Conservation (phyloP, 2,888 invertebrate species). For the Lochmaea capreae region DNA sequence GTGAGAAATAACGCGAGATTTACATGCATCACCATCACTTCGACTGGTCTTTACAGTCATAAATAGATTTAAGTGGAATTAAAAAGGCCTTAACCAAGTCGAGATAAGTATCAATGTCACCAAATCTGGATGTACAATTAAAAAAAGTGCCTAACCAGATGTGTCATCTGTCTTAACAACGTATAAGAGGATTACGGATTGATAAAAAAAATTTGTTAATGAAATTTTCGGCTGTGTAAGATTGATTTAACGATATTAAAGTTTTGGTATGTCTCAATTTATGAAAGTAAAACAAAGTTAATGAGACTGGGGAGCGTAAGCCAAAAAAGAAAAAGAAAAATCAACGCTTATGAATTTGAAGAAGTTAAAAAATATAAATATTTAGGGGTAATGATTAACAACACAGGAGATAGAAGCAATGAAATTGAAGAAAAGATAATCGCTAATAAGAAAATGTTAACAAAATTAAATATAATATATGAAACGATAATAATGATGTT, state of each 20-base stretch:
- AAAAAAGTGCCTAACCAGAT: conserved; percentile 20
- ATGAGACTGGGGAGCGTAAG: too few species aligned
- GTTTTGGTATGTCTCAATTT: too few species aligned
- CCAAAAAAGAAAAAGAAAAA: too few species aligned
- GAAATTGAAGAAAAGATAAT: too few species aligned
- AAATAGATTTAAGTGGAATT: conserved; percentile 13
- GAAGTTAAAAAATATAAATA: too few species aligned
- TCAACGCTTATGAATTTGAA: too few species aligned
- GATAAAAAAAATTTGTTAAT: neutral
- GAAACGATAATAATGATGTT: too few species aligned
- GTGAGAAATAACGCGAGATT: conserved; percentile 15
- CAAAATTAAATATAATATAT: too few species aligned
- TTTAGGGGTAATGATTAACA: too few species aligned
- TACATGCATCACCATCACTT: conserved; percentile 22
- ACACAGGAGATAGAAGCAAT: too few species aligned
- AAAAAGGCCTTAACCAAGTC: conserved; percentile 8
- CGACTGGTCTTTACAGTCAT: conserved; percentile 1
- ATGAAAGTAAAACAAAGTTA: too few species aligned
- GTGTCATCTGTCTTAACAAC: conserved; percentile 13
- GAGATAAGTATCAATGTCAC: conserved; percentile 36
- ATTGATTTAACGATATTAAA: neutral
- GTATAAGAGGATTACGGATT: conserved; percentile 24
- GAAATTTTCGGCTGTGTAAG: conserved; percentile 7
- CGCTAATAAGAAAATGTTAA: too few species aligned
- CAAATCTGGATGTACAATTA: conserved; percentile 30